Conservation (phyloP, 2,113 vertebrate species). For the Neotragus moschatus region DNA sequence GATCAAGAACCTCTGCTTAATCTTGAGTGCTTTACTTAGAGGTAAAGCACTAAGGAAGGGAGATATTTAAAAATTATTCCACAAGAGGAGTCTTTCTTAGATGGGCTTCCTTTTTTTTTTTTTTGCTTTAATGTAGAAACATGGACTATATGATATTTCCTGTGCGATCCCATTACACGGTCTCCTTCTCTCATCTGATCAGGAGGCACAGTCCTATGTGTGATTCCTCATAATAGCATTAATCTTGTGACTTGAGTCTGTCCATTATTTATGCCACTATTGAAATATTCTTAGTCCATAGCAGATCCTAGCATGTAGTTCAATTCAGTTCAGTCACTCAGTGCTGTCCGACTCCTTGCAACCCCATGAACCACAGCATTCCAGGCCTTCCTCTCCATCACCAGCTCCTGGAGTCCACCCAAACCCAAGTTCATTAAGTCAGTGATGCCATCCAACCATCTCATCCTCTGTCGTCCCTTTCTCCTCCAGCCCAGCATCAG, state of each 20-base stretch:
- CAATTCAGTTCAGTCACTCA: not conserved
- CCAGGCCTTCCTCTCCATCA: not conserved
- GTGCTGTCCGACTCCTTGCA: fast-evolving
- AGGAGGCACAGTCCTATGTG: not conserved
- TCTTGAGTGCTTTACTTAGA: not conserved
- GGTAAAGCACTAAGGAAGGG: not conserved
- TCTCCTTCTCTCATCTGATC: not conserved
- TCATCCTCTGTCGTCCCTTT: not conserved
- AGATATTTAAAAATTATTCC: not conserved
- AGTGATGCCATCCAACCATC: not conserved
- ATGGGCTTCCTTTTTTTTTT: not conserved
- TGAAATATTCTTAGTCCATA: not conserved
- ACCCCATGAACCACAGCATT: not conserved
- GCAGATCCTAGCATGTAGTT: not conserved
- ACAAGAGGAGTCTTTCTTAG: not conserved
- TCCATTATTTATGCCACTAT: not conserved
- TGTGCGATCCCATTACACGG: not conserved
- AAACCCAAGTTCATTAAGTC: not conserved
- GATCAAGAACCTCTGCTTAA: not conserved
- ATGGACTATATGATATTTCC: not conserved
- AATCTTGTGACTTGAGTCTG: not conserved
- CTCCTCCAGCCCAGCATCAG: not conserved
- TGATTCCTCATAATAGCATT: not conserved
- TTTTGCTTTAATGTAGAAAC: not conserved
- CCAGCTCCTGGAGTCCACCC: not conserved